These are phyloP conservation scores for Polymixis flavicincta DNA, from an alignment of 2,888 invertebrate genomes.

Conservation along the genomic window DNA sequence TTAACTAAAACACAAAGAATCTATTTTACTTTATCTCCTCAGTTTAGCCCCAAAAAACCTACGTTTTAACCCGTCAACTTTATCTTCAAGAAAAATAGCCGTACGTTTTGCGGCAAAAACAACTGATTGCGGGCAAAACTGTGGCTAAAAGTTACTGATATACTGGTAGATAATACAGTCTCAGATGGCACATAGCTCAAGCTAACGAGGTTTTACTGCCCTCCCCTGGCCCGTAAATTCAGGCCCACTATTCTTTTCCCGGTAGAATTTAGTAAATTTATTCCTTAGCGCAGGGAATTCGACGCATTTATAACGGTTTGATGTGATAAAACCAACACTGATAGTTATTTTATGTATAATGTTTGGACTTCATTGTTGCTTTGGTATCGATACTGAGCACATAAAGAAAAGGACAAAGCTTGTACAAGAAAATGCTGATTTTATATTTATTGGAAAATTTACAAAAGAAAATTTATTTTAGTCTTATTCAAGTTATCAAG, in stretches of 20 bases:
- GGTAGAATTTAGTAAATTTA: slow-evolving; percentile 86
- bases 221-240: slow-evolving; percentile 87
- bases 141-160: slow-evolving; percentile 72
- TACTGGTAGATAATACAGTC: slow-evolving; percentile 75
- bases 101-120: slow-evolving; percentile 45
- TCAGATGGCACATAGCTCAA: slow-evolving; percentile 86
- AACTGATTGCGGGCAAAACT: slow-evolving; percentile 58
- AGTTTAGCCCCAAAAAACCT: slow-evolving; percentile 25
- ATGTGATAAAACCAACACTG: slow-evolving; percentile 59
- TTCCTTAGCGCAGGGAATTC: slow-evolving; percentile 74
- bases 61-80: slow-evolving; percentile 55
- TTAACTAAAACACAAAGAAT: slow-evolving; percentile 29
- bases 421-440: slow-evolving; percentile 19
- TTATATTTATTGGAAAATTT: not conserved
- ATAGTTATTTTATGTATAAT: slow-evolving; percentile 63
- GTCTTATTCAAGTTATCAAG: not conserved
- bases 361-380: slow-evolving; percentile 43
- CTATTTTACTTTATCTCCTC: slow-evolving; percentile 35
- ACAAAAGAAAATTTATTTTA: not conserved
- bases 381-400: slow-evolving; percentile 27
- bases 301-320: slow-evolving; percentile 67
- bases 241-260: slow-evolving; percentile 87
- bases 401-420: slow-evolving; percentile 32
- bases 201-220: slow-evolving; percentile 88
- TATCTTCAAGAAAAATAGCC: slow-evolving; percentile 43